phyloP scores from a whole-genome alignment of 2,797 vertebrate genomes.

The Darevskia nairensis region DNA sequence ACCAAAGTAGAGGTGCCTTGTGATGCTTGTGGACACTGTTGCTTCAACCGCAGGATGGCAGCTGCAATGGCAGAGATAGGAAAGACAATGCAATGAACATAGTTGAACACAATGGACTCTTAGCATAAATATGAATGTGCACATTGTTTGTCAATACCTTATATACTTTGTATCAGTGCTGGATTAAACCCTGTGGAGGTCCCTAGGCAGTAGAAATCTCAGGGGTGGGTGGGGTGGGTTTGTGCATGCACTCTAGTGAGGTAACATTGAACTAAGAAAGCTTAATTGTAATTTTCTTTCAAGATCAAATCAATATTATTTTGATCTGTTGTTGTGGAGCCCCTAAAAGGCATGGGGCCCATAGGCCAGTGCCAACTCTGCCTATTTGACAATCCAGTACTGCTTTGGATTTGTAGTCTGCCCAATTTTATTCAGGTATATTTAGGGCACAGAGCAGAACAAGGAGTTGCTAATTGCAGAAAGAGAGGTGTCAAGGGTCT shows the following conservation, averaged over 20 bases:
- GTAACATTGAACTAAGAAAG: too few relatives aligned
- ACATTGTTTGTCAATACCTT: neutral
- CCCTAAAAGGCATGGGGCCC: too few relatives aligned
- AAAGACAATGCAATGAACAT: neutral
- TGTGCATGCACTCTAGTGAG: too few relatives aligned
- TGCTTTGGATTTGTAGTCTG: neutral
- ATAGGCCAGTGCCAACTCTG: too few relatives aligned
- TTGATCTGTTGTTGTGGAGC: too few relatives aligned
- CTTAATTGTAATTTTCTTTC: too few relatives aligned
- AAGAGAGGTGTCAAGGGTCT: too few relatives aligned
- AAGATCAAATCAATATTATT: too few relatives aligned
- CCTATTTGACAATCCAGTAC: neutral
- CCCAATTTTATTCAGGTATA: neutral
- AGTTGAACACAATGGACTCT: neutral
- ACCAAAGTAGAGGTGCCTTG: conserved; percentile 71
- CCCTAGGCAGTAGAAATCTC: too few relatives aligned
- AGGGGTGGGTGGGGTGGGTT: too few relatives aligned
- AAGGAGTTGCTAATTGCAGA: neutral
- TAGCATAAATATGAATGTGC: neutral
- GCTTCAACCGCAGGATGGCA: conserved; percentile 34
- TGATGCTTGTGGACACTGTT: conserved; percentile 62
- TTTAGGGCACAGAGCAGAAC: neutral
- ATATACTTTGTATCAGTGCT: neutral
- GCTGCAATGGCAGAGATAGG: conserved; percentile 57
- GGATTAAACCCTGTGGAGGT: too few relatives aligned